Evolutionary conservation across 1,140 invertebrate species (phyloP).

Genomic region (Apis dorsata): DNA sequence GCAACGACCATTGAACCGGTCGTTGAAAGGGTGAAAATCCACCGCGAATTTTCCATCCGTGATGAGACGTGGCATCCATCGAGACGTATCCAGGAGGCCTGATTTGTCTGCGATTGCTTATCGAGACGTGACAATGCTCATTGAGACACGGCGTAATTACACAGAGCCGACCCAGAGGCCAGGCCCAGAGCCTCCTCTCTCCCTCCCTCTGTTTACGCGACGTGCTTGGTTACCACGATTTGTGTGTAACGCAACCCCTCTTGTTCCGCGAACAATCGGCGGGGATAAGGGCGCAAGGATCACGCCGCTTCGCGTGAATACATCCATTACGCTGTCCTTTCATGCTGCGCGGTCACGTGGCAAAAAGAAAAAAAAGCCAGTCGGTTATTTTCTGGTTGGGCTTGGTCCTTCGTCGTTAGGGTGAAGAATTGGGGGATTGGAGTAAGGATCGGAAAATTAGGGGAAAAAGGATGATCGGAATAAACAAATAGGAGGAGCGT

Average conservation of each 20-base stretch:
- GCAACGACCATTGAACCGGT: neutral
- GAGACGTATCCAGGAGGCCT: neutral
- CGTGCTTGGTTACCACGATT: slow-evolving; percentile 25
- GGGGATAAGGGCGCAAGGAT: slow-evolving; percentile 47
- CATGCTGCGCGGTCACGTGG: slow-evolving; percentile 32
- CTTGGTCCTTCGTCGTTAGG: neutral
- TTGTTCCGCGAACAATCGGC: slow-evolving; percentile 47
- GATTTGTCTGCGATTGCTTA: slow-evolving; percentile 22
- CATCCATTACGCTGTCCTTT: slow-evolving; percentile 58
- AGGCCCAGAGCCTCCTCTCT: too few species aligned
- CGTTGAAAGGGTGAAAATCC: neutral
- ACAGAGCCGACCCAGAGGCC: slow-evolving; percentile 19
- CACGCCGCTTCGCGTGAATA: slow-evolving; percentile 60
- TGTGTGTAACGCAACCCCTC: neutral
- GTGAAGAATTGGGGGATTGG: too few species aligned
- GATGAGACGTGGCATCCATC: neutral
- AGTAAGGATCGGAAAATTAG: too few species aligned
- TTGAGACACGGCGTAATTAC: slow-evolving; percentile 61
- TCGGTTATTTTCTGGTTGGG: slow-evolving; percentile 24
- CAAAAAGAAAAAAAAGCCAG: neutral
- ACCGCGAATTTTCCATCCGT: neutral
- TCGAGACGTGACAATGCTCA: slow-evolving; percentile 51
- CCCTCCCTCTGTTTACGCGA: slow-evolving; percentile 32
- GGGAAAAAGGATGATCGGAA: too few species aligned
- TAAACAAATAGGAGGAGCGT: too few species aligned